Base-by-base conservation (phyloP, 2,113 vertebrate genomes). In the Benthochromis sp. region DNA sequence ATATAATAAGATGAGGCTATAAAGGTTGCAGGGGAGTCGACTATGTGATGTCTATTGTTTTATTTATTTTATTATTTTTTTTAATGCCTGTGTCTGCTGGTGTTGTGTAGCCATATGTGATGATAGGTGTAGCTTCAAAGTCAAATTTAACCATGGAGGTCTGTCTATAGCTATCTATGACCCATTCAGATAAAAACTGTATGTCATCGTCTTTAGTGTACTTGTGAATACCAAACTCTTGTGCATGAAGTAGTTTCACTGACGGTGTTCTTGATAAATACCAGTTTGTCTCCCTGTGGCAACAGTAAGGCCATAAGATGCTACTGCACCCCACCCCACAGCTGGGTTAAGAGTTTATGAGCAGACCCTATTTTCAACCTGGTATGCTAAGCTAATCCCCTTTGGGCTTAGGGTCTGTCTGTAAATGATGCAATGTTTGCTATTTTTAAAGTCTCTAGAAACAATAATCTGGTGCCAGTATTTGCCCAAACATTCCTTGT, bases 251-350 rank as follows among this genome's bases (percentile, higher is more conserved):
- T 36, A 34, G 57, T 34, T 61, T 61, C 59, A 76, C 71, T 76
- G 43, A 78, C 0, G 0, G 17, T 38, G 34, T 19, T 50, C 5
- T 40, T 1, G 69, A 27, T 45, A 16, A 27, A 45, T 9, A 73
- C 66, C 21, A 73, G 8, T 73, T 45, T 73, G 21, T 45, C 40
- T 45, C 40, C 40, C 21, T 24, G 9, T 73, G 21, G 69, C 13
- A 73, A 73, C 71, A 31, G 1, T 50, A 78, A 50, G 71, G 27
- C 10, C 7, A 73, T 27, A 3, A 7, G 38, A 45, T 45, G 38
- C 69, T 45, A 31, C 43, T 9, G 59, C 59, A 63, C 59, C 17
- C 9, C 24, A 38, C 61, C 29, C 29, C 29, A 50, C 24, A 31
- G 71, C 24, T 29, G 43, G 16, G 71, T 50, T 11, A 29, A 4